Evolutionary conservation across 2,113 vertebrate species (phyloP), one percentile per base, ranked within the genome.

Genomic region (Ceratotherium simum): DNA sequence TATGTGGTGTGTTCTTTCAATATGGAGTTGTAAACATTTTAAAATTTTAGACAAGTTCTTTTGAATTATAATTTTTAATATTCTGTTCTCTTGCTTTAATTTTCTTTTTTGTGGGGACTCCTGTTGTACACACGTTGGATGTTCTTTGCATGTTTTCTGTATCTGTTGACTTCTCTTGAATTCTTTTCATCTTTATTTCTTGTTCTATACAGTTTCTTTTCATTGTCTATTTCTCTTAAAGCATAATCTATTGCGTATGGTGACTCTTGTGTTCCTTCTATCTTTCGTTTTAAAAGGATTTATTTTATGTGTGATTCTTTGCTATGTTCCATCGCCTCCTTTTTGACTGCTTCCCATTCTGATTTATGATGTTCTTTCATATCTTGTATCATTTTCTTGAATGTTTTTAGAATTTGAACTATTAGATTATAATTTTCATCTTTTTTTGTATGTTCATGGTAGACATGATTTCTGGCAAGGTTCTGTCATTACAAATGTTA

Each of bases 301-400:
- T 25, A 69, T 78, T 88, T 62, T 73, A 58, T 56, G 36, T 70
- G 73, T 51, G 1, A 51, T 82, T 90, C 42, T 88, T 70, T 67
- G 56, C 72, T 62, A 5, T 73, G 76, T 82, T 83, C 65, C 42
- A 23, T 56, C 23, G 23, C n/a, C 60, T 95, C 23, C 20, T 58
- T 83, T 92, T 82, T 83, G n/a, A 60, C 14, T 76, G 60, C 69
- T 82, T 65, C 60, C 70, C 6, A 60, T 96, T 87, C 67, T 92
- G n/a, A 65, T 75, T 81, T 80, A 70, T 31, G 31, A 79, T 88
- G 56, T 96, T 95, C 14, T 80, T 87, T 87, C 31, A 64, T 82
- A n/a, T 65, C 46, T 64, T 46, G 25, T 60, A 70, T 79, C 33
- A 79, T 80, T 70, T 70, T 69, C 51, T 84, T 78, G 39, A 91